Evolutionary conservation across 2,797 vertebrate genomes (phyloP), one percentile per base, ranked within the genome.

Genomic region (Geotrypetes seraphini): DNA sequence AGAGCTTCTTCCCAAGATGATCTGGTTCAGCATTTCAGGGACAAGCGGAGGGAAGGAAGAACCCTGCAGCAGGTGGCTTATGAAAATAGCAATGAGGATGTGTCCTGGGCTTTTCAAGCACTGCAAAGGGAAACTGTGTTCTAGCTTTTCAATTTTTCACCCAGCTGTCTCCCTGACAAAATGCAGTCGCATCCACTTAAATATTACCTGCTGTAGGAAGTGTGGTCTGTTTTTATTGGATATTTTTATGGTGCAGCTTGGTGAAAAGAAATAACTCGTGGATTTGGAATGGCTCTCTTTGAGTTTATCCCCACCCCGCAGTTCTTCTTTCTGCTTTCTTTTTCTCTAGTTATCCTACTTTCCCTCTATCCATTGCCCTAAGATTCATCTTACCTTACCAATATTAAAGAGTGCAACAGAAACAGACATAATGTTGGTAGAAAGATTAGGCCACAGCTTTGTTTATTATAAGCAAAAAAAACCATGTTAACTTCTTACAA

Each of bases 1-100:
- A 21, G 4, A 8, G 18, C 19, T 12, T 22, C 19, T 25, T 21
- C 28, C 20, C 10, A 10, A 21, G 3, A 7, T 15, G n/a, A 51
- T 50, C 34, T 15, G 18, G 25, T 23, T 7, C 18, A 3, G 25
- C 44, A 16, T n/a, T n/a, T 49, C 31, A 22, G 34, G 29, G 35
- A 43, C 30, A 40, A 36, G 10, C 5, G 40, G 33, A 53, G 8
- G 12, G 48, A 70, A 55, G n/a, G n/a, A n/a, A n/a, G n/a, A n/a
- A n/a, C n/a, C n/a, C n/a, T n/a, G n/a, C 62, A 60, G 60, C 71
- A 85, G 71, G 74, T 82, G 78, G 71, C 57, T 66, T 66, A 66
- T 73, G 73, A 78, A 44, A 75, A 70, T 65, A 12, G 31, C 45
- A 76, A 52, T n/a, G 40, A 33, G 58, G 66, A 59, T 68, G 58